These are phyloP conservation scores for Lampris incognitus DNA, from an alignment of 2,113 vertebrate genomes.

Conservation along the genomic window DNA sequence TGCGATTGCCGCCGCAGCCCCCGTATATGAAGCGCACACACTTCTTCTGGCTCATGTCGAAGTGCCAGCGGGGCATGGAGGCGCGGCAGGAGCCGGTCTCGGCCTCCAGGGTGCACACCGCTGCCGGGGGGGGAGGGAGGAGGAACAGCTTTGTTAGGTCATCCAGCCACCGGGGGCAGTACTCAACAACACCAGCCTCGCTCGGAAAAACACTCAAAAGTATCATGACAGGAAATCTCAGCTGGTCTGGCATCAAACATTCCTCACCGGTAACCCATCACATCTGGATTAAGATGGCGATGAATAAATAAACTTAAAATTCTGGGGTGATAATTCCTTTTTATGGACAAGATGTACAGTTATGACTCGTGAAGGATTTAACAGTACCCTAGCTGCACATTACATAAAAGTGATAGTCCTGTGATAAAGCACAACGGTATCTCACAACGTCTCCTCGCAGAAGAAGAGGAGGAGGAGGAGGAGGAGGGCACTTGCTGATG, in stretches of 20 bases:
- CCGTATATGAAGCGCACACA: constrained; percentile 96
- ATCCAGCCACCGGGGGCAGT: constrained; percentile 55
- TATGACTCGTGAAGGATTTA: neutral
- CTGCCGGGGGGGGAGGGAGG: constrained; percentile 80
- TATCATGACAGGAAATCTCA: neutral
- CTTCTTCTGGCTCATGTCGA: constrained; percentile 91
- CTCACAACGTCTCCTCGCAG: constrained; percentile 17
- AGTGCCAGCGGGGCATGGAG: constrained; percentile 96
- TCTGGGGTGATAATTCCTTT: neutral
- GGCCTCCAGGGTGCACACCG: constrained; percentile 95
- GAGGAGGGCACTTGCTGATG: constrained; percentile 24
- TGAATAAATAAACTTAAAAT: neutral
- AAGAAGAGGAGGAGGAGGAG: constrained; percentile 16
- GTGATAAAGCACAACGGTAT: constrained; percentile 27
- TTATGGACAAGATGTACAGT: neutral
- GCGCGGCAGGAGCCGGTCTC: constrained; percentile 95
- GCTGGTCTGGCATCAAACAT: neutral
- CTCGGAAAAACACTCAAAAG: constrained; percentile 1
- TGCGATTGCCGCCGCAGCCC: constrained; percentile 98
- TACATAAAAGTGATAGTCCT: constrained; percentile 1
- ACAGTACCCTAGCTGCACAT: constrained; percentile 3
- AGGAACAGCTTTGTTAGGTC: constrained; percentile 69
- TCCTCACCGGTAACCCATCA: neutral
- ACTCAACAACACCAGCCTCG: constrained; percentile 41
- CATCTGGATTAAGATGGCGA: neutral